Conservation (phyloP, 2,113 vertebrate genomes). For the Silurus meridionalis region DNA sequence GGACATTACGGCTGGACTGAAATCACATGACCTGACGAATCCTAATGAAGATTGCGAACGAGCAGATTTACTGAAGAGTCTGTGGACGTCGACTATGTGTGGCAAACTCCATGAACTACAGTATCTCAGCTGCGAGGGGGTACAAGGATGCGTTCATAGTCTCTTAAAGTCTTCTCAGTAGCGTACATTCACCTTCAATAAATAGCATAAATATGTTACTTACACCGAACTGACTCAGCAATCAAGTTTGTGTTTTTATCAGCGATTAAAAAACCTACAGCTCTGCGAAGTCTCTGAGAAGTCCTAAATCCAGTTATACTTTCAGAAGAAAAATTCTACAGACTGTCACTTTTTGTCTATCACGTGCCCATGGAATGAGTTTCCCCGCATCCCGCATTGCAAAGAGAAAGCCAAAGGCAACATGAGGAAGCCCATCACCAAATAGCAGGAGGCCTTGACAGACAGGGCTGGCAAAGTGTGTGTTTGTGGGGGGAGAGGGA, state of each 20-base stretch:
- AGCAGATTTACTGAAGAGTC: slow-evolving; percentile 46
- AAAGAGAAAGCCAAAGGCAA: slow-evolving; percentile 70
- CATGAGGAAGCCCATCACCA: slow-evolving; percentile 76
- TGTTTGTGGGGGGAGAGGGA: slow-evolving; percentile 68
- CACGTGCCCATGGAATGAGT: slow-evolving; percentile 48
- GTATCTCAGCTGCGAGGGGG: slow-evolving; percentile 70
- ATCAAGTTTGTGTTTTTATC: slow-evolving; percentile 58
- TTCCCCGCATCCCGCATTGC: slow-evolving; percentile 72
- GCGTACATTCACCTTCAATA: slow-evolving; percentile 83
- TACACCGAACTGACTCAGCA: slow-evolving; percentile 50
- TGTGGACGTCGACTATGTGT: slow-evolving; percentile 66
- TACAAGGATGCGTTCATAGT: slow-evolving; percentile 64
- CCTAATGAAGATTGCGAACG: slow-evolving; percentile 61
- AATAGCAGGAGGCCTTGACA: slow-evolving; percentile 77
- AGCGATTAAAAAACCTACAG: slow-evolving; percentile 46
- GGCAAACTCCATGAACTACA: slow-evolving; percentile 72
- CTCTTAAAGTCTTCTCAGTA: slow-evolving; percentile 70
- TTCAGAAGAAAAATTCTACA: slow-evolving; percentile 50
- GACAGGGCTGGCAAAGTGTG: slow-evolving; percentile 60
- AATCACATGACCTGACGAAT: slow-evolving; percentile 68
- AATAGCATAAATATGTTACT: slow-evolving; percentile 79
- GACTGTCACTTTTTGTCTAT: slow-evolving; percentile 44
- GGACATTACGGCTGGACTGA: slow-evolving; percentile 69
- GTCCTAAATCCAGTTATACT: slow-evolving; percentile 52
- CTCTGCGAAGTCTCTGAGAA: slow-evolving; percentile 53